These are phyloP conservation scores for Melitaea cinxia DNA, from an alignment of 1,140 invertebrate genomes.

Conservation along the genomic window DNA sequence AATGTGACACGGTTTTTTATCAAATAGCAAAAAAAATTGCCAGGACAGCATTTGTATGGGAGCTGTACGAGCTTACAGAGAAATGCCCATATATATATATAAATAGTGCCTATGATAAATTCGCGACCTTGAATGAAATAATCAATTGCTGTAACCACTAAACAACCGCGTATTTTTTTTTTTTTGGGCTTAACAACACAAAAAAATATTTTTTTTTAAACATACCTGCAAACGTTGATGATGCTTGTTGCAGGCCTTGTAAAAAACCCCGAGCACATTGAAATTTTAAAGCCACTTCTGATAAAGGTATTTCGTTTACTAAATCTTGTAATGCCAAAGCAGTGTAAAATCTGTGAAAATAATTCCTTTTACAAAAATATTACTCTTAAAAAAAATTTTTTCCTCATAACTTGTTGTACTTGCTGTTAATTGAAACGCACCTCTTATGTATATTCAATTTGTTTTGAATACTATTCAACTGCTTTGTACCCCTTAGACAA, in stretches of 20 bases:
- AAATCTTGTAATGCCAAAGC: slow-evolving; percentile 96
- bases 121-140: too few relatives aligned
- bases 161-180: too few relatives aligned
- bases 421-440: slow-evolving; percentile 42
- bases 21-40: too few relatives aligned
- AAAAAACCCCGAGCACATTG: slow-evolving; percentile 92
- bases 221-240: slow-evolving; percentile 97
- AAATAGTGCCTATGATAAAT: too few relatives aligned
- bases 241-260: slow-evolving; percentile 96
- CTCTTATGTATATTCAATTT: slow-evolving; percentile 81
- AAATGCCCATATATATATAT: too few relatives aligned
- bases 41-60: too few relatives aligned
- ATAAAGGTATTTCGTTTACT: slow-evolving; percentile 94
- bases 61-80: too few relatives aligned
- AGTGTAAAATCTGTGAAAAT: slow-evolving; percentile 96
- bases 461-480: slow-evolving; percentile 81
- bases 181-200: too few relatives aligned
- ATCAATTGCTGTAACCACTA: too few relatives aligned
- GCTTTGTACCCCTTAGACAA: slow-evolving; percentile 87
- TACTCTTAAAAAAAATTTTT: not conserved
- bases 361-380: too few relatives aligned
- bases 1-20: too few relatives aligned
- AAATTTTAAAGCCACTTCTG: slow-evolving; percentile 91
- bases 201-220: slow-evolving; percentile 23
- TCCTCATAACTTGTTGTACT: not conserved